Evolutionary conservation across 2,888 invertebrate genomes (phyloP).

Genomic region (Holacanthella duospinosa): DNA sequence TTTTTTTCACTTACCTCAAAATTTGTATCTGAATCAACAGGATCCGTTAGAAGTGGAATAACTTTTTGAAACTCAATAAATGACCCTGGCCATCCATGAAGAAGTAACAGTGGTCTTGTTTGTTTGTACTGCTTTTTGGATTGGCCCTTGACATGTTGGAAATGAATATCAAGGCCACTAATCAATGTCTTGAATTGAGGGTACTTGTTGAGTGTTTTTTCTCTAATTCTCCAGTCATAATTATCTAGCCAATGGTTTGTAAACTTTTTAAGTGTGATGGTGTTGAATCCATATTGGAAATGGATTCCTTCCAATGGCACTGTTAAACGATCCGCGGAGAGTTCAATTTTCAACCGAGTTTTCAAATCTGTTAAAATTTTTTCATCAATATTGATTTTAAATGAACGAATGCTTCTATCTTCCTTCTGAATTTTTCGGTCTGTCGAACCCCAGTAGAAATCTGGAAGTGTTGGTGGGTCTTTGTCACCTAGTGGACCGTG

Average conservation of each 20-base stretch:
- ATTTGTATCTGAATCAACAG: constrained; percentile 48
- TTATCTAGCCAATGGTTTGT: constrained; percentile 66
- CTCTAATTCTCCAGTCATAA: constrained; percentile 62
- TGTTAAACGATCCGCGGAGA: constrained; percentile 36
- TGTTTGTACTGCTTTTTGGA: constrained; percentile 22
- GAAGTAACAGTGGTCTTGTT: constrained; percentile 25
- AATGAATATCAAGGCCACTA: constrained; percentile 66
- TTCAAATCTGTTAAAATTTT: constrained; percentile 48
- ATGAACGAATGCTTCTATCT: constrained; percentile 50
- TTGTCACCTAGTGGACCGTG: constrained; percentile 10
- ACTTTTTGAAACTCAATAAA: constrained; percentile 37
- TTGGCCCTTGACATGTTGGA: constrained; percentile 52
- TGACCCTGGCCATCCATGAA: constrained; percentile 36
- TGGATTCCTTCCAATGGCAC: constrained; percentile 46
- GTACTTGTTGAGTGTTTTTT: constrained; percentile 59
- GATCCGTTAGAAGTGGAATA: constrained; percentile 43
- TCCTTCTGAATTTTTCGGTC: constrained; percentile 40
- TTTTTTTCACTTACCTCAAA: constrained; percentile 42
- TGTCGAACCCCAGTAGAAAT: constrained; percentile 28
- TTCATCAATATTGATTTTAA: constrained; percentile 51
- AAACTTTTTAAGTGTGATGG: constrained; percentile 54
- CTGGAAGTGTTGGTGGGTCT: constrained; percentile 10
- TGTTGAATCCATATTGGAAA: constrained; percentile 73
- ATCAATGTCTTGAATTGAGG: constrained; percentile 65
- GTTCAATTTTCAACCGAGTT: constrained; percentile 52